These are phyloP conservation scores for Synanthedon tipuliformis DNA, from an alignment of 2,888 invertebrate genomes.

Conservation along the genomic window DNA sequence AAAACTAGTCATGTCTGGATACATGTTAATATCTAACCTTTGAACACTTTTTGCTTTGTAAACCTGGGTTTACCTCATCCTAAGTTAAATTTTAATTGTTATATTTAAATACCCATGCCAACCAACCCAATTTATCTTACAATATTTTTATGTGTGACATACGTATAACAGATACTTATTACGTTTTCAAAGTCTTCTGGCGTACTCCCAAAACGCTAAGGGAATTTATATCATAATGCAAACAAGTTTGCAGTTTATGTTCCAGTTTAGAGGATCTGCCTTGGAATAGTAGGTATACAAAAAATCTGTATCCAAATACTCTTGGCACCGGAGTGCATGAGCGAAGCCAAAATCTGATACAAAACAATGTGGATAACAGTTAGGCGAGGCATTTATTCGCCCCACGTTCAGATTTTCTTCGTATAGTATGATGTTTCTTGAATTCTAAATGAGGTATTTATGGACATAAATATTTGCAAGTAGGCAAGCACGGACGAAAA, in stretches of 20 bases:
- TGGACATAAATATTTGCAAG: conserved; percentile 8
- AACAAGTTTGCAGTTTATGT: conserved; percentile 4
- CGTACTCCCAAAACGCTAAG: not conserved
- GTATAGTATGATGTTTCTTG: conserved; percentile 8
- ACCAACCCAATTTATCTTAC: no score
- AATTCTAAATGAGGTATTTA: conserved; percentile 1
- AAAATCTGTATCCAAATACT: conserved; percentile 19
- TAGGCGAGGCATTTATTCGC: conserved; percentile 29
- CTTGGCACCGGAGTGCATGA: conserved; percentile 43
- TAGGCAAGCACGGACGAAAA: conserved; percentile 1
- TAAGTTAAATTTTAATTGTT: no score
- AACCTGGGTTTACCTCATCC: no score
- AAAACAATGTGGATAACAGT: conserved; percentile 24
- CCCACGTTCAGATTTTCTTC: conserved; percentile 29
- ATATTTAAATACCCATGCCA: no score
- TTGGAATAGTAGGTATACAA: conserved; percentile 4
- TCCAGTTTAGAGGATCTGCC: conserved; percentile 23
- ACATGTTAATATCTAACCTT: no score
- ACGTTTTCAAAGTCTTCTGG: not conserved
- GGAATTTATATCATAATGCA: not conserved
- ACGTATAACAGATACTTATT: no score
- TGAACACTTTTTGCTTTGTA: no score
- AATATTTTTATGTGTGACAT: no score
- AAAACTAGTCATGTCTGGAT: no score
- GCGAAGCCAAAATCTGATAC: conserved; percentile 41